These are phyloP conservation scores for Pimpla rufipes DNA, from an alignment of 2,888 invertebrate species.

Conservation along the genomic window DNA sequence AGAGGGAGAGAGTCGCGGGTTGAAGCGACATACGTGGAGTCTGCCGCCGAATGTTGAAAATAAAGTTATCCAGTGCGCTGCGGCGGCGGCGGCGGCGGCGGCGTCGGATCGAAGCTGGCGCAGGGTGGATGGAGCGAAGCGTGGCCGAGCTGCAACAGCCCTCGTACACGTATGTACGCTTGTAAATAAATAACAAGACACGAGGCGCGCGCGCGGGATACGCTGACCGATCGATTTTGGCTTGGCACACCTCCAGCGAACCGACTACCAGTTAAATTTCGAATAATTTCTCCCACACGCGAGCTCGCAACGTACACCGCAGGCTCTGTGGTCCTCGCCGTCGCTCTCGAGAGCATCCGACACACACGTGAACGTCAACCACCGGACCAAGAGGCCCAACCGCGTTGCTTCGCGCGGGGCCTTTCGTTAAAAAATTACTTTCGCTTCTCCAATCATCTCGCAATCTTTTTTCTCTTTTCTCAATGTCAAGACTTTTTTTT, in stretches of 20 bases:
- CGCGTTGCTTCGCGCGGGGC: not conserved
- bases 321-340: conserved; percentile 20
- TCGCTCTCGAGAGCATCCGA: conserved; percentile 20
- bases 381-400: conserved; percentile 1
- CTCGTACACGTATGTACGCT: conserved; percentile 70
- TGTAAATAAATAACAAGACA: conserved; percentile 79
- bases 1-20: not conserved
- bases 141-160: conserved; percentile 53
- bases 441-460: too few species aligned
- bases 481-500: too few species aligned
- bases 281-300: conserved; percentile 54
- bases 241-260: conserved; percentile 74
- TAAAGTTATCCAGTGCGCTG: conserved; percentile 64
- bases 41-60: conserved; percentile 40
- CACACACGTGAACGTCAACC: too few species aligned
- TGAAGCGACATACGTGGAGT: conserved; percentile 11
- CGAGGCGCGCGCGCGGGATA: conserved; percentile 69
- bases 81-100: too few species aligned
- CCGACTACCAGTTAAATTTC: conserved; percentile 75
- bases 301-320: conserved; percentile 3
- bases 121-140: conserved; percentile 18
- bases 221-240: conserved; percentile 76
- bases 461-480: too few species aligned
- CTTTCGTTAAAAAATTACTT: not conserved
- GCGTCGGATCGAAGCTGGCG: conserved; percentile 51